These are phyloP conservation scores for Ginglymostoma cirratum DNA, from an alignment of 2,113 vertebrate species.

Conservation along the genomic window DNA sequence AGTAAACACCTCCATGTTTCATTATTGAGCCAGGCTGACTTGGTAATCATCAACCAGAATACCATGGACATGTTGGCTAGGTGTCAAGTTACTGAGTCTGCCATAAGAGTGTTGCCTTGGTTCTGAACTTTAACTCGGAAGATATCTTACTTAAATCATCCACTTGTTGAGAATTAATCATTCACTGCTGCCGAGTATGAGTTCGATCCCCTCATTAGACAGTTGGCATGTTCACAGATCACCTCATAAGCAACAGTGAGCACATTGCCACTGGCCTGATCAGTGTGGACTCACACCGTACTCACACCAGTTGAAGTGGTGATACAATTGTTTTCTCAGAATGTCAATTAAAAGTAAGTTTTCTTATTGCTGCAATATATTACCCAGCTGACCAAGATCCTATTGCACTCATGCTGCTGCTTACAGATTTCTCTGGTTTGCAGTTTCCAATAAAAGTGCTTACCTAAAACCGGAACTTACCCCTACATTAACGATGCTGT, in stretches of 20 bases:
- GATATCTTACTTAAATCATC: not conserved
- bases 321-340: not conserved
- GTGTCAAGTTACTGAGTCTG: not conserved
- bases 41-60: not conserved
- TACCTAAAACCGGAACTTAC: not conserved
- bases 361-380: not conserved
- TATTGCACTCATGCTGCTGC: not conserved
- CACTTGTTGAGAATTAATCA: not conserved
- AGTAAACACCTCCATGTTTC: not conserved
- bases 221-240: not conserved
- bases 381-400: not conserved
- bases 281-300: not conserved
- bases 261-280: not conserved
- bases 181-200: not conserved
- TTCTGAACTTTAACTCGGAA: not conserved
- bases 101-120: not conserved
- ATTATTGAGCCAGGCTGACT: not conserved
- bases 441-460: not conserved
- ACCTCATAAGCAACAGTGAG: not conserved
- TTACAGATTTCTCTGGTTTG: not conserved
- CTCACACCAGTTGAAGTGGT: not conserved
- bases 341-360: not conserved
- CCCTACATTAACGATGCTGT: not conserved
- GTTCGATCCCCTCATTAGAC: not conserved
- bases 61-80: not conserved